Conservation (phyloP, 2,888 invertebrate species). For the Desoria tigrina region DNA sequence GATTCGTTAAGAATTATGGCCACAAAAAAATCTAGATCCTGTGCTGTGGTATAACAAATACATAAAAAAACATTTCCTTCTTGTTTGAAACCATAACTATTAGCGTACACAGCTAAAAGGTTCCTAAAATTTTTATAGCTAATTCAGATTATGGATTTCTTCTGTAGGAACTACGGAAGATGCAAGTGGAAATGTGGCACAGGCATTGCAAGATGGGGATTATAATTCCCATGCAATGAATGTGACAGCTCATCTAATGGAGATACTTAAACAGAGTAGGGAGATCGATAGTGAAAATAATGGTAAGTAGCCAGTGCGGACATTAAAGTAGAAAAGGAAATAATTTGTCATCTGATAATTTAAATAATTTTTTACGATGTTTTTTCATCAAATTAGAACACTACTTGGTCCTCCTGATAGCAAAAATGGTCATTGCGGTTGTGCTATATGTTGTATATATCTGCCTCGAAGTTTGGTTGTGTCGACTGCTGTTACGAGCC, state of each 20-base stretch:
- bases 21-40: too few relatives aligned
- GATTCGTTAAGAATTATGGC: too few relatives aligned
- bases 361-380: background rate
- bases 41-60: too few relatives aligned
- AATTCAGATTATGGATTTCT: too few relatives aligned
- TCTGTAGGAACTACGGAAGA: background rate
- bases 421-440: slow-evolving; percentile 33
- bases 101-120: too few relatives aligned
- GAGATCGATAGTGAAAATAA: background rate
- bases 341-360: background rate
- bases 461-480: slow-evolving; percentile 38
- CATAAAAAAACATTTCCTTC: too few relatives aligned
- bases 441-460: slow-evolving; percentile 34
- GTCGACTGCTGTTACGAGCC: slow-evolving; percentile 32
- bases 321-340: background rate
- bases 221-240: slow-evolving; percentile 1
- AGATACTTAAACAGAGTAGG: slow-evolving; percentile 10
- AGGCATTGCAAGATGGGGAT: background rate
- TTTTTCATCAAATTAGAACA: slow-evolving; percentile 5
- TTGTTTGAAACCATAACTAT: too few relatives aligned
- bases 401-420: slow-evolving; percentile 30
- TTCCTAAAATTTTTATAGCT: too few relatives aligned
- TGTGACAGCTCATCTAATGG: slow-evolving; percentile 9
- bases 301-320: slow-evolving; percentile 2
- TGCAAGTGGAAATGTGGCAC: background rate